Percentiles rank a stretch among this genome's conserved stretches.
These are phyloP conservation scores for Tribolium freemani DNA, from an alignment of 2,888 invertebrate genomes.

Conservation along the genomic window DNA sequence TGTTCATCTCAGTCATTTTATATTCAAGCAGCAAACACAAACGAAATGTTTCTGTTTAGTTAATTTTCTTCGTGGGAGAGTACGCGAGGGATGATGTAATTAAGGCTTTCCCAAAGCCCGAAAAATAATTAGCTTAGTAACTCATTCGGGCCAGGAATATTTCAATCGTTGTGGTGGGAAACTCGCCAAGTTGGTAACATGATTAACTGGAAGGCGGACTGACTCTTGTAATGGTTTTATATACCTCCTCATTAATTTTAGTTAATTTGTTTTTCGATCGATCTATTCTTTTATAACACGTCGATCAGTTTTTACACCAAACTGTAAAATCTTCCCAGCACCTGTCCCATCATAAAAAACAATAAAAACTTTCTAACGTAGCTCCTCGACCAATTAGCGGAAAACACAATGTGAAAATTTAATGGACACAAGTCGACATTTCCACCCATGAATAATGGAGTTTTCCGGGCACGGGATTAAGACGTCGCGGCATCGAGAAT, in stretches of 20 bases:
- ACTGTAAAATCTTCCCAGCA: slow-evolving; percentile 29
- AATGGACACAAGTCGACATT: slow-evolving; percentile 22
- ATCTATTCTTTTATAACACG: slow-evolving; percentile 27
- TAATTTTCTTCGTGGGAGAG: not conserved
- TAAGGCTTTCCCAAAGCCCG: slow-evolving; percentile 31
- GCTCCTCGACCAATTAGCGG: slow-evolving; percentile 8
- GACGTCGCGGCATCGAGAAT: slow-evolving; percentile 61
- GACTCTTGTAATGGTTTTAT: slow-evolving; percentile 63
- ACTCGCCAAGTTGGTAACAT: slow-evolving; percentile 63
- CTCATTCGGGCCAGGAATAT: slow-evolving; percentile 58
- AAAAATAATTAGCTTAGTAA: slow-evolving; percentile 51
- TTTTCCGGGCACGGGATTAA: slow-evolving; percentile 55
- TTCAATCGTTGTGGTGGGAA: slow-evolving; percentile 64
- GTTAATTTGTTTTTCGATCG: slow-evolving; percentile 56
- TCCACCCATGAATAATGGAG: slow-evolving; percentile 37
- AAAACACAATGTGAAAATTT: slow-evolving; percentile 32
- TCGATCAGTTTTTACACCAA: slow-evolving; percentile 47
- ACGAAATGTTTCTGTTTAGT: too few species aligned
- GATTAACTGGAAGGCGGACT: slow-evolving; percentile 66
- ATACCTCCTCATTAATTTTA: slow-evolving; percentile 63
- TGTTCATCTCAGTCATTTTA: not conserved
- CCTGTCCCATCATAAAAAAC: slow-evolving; percentile 38
- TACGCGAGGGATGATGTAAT: not conserved
- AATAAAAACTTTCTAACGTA: slow-evolving; percentile 43
- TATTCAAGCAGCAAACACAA: too few species aligned